A percentile compares a stretch with the other conserved stretches of the same genome.
These are phyloP conservation scores for Parazoanthus swiftii DNA, from an alignment of 92 coral and sea anemone species.

Conservation along the genomic window DNA sequence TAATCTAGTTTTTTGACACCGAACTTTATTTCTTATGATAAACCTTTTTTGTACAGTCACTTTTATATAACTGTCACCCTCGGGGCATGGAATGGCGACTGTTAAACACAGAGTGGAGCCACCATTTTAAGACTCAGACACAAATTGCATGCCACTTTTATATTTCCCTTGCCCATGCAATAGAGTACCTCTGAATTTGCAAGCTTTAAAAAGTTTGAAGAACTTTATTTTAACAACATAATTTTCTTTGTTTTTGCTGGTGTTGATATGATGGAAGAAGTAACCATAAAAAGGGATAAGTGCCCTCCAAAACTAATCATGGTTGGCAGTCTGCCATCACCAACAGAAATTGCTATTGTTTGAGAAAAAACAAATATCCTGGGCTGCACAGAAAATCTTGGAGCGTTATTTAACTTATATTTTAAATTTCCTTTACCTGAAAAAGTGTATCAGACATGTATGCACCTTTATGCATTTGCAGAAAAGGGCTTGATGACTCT, in stretches of 20 bases:
- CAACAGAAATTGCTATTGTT: not conserved
- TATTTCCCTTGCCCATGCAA: not conserved
- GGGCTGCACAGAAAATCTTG: no score
- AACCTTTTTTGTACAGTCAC: no score
- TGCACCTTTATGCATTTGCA: not conserved
- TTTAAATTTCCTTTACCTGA: not conserved
- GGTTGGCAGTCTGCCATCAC: conserved; percentile 8
- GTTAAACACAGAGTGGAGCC: no score
- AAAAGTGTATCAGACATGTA: not conserved
- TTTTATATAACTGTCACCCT: no score
- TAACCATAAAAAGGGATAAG: not conserved
- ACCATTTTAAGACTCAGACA: no score
- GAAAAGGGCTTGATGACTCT: not conserved
- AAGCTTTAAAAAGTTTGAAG: not conserved
- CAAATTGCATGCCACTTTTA: not conserved
- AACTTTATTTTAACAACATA: not conserved
- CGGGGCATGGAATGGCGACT: no score
- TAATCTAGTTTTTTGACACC: no score
- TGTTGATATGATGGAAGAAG: not conserved
- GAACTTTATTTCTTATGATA: no score
- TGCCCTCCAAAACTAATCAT: conserved; percentile 4
- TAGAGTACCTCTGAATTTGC: not conserved
- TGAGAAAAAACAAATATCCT: not conserved
- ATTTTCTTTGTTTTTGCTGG: not conserved
- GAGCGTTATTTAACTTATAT: not conserved